phyloP scores from a whole-genome alignment of 2,888 invertebrate species.

The Pilophorus perplexus region DNA sequence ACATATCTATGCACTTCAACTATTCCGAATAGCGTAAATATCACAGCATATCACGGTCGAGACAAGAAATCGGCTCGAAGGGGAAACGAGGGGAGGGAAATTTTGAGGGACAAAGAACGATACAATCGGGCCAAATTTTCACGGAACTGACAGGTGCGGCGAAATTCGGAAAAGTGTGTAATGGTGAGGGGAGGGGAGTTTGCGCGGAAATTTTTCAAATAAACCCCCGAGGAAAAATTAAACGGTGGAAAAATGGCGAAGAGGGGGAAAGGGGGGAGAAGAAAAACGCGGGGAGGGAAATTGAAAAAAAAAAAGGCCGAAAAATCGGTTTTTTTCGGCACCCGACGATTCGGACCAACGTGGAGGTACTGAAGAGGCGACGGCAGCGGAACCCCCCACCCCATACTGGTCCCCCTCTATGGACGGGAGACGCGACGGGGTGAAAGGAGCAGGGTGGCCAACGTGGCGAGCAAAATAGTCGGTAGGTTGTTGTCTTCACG shows the following conservation, averaged over 20 bases:
- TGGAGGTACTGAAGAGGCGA: conserved; percentile 27
- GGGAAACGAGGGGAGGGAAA: too few relatives aligned
- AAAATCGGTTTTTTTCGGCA: conserved; percentile 19
- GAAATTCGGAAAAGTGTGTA: neutral
- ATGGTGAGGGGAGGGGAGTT: neutral
- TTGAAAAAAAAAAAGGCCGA: conserved; percentile 33
- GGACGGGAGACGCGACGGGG: too few relatives aligned
- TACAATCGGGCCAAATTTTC: too few relatives aligned
- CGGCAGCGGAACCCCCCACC: neutral
- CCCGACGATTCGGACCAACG: conserved; percentile 43
- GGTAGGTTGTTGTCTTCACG: too few relatives aligned
- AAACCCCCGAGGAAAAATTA: too few relatives aligned
- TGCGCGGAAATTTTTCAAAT: neutral
- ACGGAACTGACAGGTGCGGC: too few relatives aligned
- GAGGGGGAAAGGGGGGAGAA: conserved; percentile 25
- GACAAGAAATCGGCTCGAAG: too few relatives aligned
- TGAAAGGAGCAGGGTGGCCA: too few relatives aligned
- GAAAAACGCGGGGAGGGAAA: conserved; percentile 41
- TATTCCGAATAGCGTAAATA: conserved; percentile 4
- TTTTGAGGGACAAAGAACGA: too few relatives aligned
- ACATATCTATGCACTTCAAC: conserved; percentile 2
- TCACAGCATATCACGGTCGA: conserved; percentile 19
- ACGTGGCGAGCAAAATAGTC: too few relatives aligned
- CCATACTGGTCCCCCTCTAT: neutral
- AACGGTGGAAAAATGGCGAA: neutral